Evolutionary conservation across 2,797 vertebrate species (phyloP).

Genomic region (Apodemus agrarius): DNA sequence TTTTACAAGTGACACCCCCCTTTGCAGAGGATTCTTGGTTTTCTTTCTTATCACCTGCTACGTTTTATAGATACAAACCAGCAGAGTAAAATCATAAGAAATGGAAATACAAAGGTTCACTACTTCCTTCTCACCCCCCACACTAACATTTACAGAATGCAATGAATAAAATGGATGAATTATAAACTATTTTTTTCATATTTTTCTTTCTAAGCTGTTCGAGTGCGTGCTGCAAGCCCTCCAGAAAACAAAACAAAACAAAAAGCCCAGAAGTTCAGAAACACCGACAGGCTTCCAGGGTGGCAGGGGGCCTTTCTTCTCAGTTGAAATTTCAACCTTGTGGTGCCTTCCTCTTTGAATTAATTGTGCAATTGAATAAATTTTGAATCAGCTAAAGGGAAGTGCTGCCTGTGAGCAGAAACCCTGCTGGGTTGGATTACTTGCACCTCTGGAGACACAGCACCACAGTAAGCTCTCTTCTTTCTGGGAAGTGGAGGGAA

Average conservation of each 20-base stretch:
- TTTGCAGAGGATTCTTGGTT: background rate
- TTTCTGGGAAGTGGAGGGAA: background rate
- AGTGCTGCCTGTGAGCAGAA: background rate
- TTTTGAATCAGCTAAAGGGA: slow-evolving; percentile 18
- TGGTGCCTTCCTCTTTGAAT: background rate
- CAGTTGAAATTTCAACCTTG: slow-evolving; percentile 19
- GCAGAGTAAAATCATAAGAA: background rate
- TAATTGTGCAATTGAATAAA: slow-evolving; percentile 21
- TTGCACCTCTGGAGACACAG: background rate
- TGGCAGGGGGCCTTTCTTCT: background rate
- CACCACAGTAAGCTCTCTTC: background rate
- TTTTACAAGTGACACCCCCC: background rate
- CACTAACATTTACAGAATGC: background rate
- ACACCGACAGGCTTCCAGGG: background rate
- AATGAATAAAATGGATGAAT: background rate
- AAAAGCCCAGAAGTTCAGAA: background rate
- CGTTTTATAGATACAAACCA: background rate
- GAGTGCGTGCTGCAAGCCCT: background rate
- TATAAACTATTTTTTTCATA: background rate
- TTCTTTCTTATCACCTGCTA: background rate
- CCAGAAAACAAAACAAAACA: background rate
- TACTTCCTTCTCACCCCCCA: background rate
- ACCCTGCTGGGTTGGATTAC: slow-evolving; percentile 15
- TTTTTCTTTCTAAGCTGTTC: background rate
- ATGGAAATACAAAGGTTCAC: background rate